Evolutionary conservation across 2,888 invertebrate genomes (phyloP).

Genomic region (Tachina grossa): DNA sequence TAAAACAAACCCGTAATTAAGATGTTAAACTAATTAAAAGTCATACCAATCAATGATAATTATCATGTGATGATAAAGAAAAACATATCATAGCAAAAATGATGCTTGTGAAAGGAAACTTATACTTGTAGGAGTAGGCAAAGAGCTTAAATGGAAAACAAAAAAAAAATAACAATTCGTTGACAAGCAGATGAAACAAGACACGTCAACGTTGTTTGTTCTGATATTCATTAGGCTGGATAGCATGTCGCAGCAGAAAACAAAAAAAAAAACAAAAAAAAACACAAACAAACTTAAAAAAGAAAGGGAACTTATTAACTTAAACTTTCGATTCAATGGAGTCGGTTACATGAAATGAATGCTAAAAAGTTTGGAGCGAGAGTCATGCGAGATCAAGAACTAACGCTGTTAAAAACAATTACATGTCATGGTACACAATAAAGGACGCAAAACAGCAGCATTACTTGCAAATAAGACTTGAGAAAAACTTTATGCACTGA

Average conservation of each 20-base stretch:
- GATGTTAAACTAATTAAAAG: slow-evolving; percentile 70
- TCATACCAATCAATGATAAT: slow-evolving; percentile 67
- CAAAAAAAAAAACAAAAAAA: no score
- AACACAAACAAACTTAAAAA: background rate
- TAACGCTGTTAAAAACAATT: slow-evolving; percentile 32
- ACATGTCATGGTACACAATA: background rate
- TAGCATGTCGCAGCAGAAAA: background rate
- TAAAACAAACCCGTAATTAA: slow-evolving; percentile 55
- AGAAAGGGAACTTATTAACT: slow-evolving; percentile 55
- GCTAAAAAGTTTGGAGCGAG: slow-evolving; percentile 37
- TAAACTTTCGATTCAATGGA: slow-evolving; percentile 62
- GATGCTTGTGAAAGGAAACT: background rate
- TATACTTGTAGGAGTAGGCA: slow-evolving; percentile 5
- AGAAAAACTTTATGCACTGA: slow-evolving; percentile 2
- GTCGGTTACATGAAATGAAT: slow-evolving; percentile 64
- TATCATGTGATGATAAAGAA: slow-evolving; percentile 54
- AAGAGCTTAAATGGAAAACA: background rate
- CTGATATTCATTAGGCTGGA: slow-evolving; percentile 56
- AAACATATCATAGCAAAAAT: slow-evolving; percentile 34
- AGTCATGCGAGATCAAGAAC: slow-evolving; percentile 10
- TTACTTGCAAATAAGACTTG: background rate
- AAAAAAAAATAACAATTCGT: background rate
- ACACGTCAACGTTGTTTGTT: slow-evolving; percentile 34
- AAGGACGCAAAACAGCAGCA: slow-evolving; percentile 1
- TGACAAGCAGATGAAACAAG: slow-evolving; percentile 24